A percentile compares a stretch with the other conserved stretches of the same genome.
phyloP scores from a whole-genome alignment of 1,140 invertebrate species.

The Pogonomyrmex barbatus region DNA sequence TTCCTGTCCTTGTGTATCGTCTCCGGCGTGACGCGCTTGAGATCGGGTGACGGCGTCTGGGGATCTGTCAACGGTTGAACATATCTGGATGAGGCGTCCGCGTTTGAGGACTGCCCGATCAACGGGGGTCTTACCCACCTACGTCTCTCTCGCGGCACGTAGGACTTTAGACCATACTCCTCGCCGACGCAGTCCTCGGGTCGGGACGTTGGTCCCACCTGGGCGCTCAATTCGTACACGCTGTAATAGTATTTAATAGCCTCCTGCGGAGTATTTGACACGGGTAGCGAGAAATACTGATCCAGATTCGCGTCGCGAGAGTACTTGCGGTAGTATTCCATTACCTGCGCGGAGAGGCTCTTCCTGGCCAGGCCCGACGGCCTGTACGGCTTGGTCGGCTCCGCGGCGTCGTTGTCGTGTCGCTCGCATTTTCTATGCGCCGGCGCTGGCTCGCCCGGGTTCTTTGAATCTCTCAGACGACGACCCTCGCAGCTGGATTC shows the following conservation, averaged over 20 bases:
- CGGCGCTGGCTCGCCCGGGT: slow-evolving; percentile 48
- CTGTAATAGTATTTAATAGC: slow-evolving; percentile 78
- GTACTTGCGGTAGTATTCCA: slow-evolving; percentile 82
- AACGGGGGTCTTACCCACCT: slow-evolving; percentile 82
- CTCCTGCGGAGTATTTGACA: slow-evolving; percentile 68
- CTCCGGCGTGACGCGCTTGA: slow-evolving; percentile 63
- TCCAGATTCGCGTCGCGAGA: slow-evolving; percentile 81
- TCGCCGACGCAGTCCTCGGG: slow-evolving; percentile 69
- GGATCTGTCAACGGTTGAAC: slow-evolving; percentile 69
- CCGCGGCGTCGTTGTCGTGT: slow-evolving; percentile 39
- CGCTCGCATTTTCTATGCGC: slow-evolving; percentile 46
- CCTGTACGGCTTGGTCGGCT: slow-evolving; percentile 28
- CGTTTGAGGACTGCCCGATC: slow-evolving; percentile 79
- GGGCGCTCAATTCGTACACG: slow-evolving; percentile 76
- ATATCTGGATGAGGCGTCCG: slow-evolving; percentile 71
- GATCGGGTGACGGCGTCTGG: slow-evolving; percentile 71
- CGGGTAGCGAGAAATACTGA: slow-evolving; percentile 82
- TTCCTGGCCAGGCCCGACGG: slow-evolving; percentile 64
- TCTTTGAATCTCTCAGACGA: slow-evolving; percentile 69
- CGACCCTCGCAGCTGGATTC: slow-evolving; percentile 79
- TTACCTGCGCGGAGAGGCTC: slow-evolving; percentile 82
- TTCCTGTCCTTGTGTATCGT: slow-evolving; percentile 74
- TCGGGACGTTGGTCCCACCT: slow-evolving; percentile 36
- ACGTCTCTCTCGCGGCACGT: slow-evolving; percentile 80
- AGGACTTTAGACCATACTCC: slow-evolving; percentile 74